A percentile compares a stretch with the other conserved stretches of the same genome.
Conservation (phyloP, 1,140 invertebrate species). For the Mylabris phalerata region DNA sequence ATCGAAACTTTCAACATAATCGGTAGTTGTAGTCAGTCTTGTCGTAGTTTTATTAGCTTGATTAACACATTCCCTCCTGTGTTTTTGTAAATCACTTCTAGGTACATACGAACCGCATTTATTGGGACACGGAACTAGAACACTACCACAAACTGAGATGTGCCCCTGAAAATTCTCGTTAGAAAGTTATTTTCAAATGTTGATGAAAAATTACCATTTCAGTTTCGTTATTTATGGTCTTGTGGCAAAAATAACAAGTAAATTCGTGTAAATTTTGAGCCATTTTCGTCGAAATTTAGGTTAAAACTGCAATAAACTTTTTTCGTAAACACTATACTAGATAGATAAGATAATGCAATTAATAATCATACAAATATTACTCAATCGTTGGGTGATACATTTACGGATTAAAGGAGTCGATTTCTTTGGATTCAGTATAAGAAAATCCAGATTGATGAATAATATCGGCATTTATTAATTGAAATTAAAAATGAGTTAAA, state of each 20-base stretch:
- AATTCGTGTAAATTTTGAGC: neutral
- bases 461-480: conserved; percentile 14
- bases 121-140: conserved; percentile 58
- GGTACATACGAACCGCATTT: conserved; percentile 61
- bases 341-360: no score
- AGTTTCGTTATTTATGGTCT: conserved; percentile 6
- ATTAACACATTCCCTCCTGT: conserved; percentile 51
- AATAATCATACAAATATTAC: no score
- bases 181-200: neutral
- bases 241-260: conserved; percentile 12
- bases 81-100: conserved; percentile 50
- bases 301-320: no score
- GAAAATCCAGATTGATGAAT: no score
- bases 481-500: conserved; percentile 3
- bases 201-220: conserved; percentile 1
- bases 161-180: conserved; percentile 48
- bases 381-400: no score
- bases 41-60: conserved; percentile 10
- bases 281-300: no score
- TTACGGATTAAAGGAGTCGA: no score
- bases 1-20: conserved; percentile 4
- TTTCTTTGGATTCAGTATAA: no score
- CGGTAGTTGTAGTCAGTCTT: neutral
- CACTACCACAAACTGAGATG: conserved; percentile 57
- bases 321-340: no score